Evolutionary conservation across 2,797 vertebrate species (phyloP), one percentile per base, ranked within the genome.

Genomic region (Oryzias sinensis): DNA sequence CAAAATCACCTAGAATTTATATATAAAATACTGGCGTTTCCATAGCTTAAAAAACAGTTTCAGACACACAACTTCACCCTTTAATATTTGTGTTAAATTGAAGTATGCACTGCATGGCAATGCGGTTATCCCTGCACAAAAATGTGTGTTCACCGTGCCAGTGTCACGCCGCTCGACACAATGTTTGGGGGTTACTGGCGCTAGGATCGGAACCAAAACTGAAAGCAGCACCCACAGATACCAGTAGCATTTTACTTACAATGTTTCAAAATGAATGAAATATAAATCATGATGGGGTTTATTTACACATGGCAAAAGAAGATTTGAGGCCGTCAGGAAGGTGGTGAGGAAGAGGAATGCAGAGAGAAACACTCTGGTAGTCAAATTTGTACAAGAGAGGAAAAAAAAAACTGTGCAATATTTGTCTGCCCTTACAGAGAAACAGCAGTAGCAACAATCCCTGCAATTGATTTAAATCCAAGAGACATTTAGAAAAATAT

Each of bases 391-490:
- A 82, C 50, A 82, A 84, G 79, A 81, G 75, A 81, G 64, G 80
- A 88, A 83, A 77, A 90, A 33, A 29, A 83, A 76, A 91, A 82
- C 90, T 94, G 93, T 95, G 94, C 93, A 94, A 94, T 90, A 88
- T 93, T 91, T 70, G 86, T 86, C 93, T 93, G 93, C 94, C 93
- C 90, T 91, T 90, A 90, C 76, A 76, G 88, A 91, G 86, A 89
- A 88, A 91, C 93, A 92, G 91, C 81, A 88, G 93, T 88, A 93
- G 92, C 93, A 94, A 92, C 77, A 91, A 91, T 93, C 94, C 94
- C 94, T 95, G 94, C 92, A 88, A 92, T 93, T 76, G 77, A 74
- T 92, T 89, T 88, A 84, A 88, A 90, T 90, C 91, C 87, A 84
- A 88, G 80, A 89, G 76, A 82, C 82, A 83, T 84, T 67, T 29